Evolutionary conservation across 2,797 vertebrate species (phyloP).

Genomic region (Eidolon dupreanum): DNA sequence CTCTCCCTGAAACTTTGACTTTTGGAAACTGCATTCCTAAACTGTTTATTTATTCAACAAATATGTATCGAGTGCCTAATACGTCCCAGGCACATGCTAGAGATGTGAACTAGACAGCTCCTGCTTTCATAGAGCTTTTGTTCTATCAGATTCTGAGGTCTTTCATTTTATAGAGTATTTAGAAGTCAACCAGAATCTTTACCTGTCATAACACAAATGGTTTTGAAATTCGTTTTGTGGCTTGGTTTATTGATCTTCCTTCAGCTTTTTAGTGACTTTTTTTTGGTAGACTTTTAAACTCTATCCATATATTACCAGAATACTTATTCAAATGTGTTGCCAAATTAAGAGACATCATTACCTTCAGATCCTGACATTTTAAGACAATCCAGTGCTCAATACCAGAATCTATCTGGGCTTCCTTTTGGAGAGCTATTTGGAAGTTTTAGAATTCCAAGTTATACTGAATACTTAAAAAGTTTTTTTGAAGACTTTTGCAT

Average conservation of each 20-base stretch:
- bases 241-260: background rate
- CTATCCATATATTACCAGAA: background rate
- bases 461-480: background rate
- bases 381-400: background rate
- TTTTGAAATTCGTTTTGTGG: constrained; percentile 10
- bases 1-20: constrained; percentile 51
- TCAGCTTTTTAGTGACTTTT: background rate
- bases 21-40: constrained; percentile 41
- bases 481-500: constrained; percentile 8
- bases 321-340: background rate
- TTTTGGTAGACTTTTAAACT: constrained; percentile 7
- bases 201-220: background rate
- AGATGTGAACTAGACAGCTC: background rate
- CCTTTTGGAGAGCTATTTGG: background rate
- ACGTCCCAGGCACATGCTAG: background rate
- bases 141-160: background rate
- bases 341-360: background rate
- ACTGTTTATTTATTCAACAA: constrained; percentile 17
- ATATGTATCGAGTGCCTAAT: background rate
- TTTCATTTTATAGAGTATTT: background rate
- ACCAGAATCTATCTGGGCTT: background rate
- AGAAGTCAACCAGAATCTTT: background rate
- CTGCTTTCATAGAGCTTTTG: background rate
- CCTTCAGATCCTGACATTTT: background rate
- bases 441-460: constrained; percentile 17